Evolutionary conservation across 2,888 invertebrate species (phyloP).

Genomic region (Ommatoiulus sabulosus): DNA sequence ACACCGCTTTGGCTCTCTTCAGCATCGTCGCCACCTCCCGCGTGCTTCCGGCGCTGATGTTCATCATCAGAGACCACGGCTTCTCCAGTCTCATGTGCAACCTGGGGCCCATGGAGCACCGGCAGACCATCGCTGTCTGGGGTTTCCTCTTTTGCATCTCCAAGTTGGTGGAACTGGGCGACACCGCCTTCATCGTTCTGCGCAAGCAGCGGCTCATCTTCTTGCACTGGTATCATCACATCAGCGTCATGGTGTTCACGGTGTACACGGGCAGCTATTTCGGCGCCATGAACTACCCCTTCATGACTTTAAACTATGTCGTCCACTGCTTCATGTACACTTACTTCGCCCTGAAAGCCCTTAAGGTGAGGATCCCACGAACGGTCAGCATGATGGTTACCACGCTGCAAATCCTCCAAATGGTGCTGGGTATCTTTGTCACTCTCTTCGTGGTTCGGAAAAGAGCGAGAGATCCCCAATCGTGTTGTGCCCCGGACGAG

Average conservation of each 20-base stretch:
- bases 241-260: background rate
- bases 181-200: background rate
- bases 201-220: background rate
- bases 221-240: background rate
- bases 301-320: background rate
- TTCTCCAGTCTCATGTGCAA: background rate
- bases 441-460: background rate
- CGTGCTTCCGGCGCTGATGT: background rate
- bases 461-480: background rate
- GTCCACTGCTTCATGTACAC: background rate
- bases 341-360: background rate
- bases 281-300: background rate
- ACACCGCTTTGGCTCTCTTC: background rate
- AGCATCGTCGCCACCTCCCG: background rate
- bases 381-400: background rate
- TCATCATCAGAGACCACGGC: background rate
- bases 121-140: background rate
- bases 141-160: background rate
- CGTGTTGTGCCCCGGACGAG: background rate
- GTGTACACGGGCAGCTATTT: background rate
- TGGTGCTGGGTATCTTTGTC: background rate
- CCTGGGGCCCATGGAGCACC: background rate
- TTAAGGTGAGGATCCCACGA: background rate
- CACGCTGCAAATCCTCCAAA: background rate
- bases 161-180: background rate